Percentiles rank a stretch among this genome's conserved stretches.
These are phyloP conservation scores for Anarsia innoxiella DNA, from an alignment of 2,888 invertebrate genomes.

Conservation along the genomic window DNA sequence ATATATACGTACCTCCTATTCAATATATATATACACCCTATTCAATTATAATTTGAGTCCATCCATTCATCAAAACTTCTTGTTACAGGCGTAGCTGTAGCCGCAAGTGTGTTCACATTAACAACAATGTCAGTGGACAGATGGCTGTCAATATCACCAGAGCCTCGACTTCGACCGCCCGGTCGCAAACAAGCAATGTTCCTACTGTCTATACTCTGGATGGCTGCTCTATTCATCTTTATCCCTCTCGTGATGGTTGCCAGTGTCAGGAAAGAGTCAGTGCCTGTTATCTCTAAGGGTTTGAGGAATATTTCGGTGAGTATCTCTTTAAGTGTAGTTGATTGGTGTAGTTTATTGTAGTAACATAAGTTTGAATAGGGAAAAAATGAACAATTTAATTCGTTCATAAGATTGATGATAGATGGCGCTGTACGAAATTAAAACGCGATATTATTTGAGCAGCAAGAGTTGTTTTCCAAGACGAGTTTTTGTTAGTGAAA, in stretches of 20 bases:
- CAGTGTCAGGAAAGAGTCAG: slow-evolving; percentile 46
- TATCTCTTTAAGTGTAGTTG: slow-evolving; percentile 16
- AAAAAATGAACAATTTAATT: too few relatives aligned
- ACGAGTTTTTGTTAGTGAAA: too few relatives aligned
- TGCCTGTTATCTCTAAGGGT: slow-evolving; percentile 52
- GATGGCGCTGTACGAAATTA: too few relatives aligned
- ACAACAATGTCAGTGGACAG: slow-evolving; percentile 87
- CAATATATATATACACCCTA: too few relatives aligned
- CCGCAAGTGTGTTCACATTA: slow-evolving; percentile 85
- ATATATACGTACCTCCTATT: too few relatives aligned
- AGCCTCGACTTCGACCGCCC: slow-evolving; percentile 75
- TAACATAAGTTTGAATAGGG: too few relatives aligned
- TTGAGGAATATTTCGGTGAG: slow-evolving; percentile 53
- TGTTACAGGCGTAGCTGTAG: slow-evolving; percentile 84
- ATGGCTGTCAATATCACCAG: slow-evolving; percentile 81
- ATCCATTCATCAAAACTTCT: too few relatives aligned
- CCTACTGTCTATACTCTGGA: slow-evolving; percentile 80
- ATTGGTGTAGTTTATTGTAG: too few relatives aligned
- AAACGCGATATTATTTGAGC: too few relatives aligned
- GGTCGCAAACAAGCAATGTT: slow-evolving; percentile 78
- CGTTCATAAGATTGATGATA: too few relatives aligned
- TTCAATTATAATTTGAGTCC: too few relatives aligned
- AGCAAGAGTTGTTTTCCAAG: too few relatives aligned
- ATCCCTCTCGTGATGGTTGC: slow-evolving; percentile 77
- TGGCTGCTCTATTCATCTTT: slow-evolving; percentile 79